Conservation (phyloP, 2,888 invertebrate species). For the Galeopsomyia nigrocyanea region DNA sequence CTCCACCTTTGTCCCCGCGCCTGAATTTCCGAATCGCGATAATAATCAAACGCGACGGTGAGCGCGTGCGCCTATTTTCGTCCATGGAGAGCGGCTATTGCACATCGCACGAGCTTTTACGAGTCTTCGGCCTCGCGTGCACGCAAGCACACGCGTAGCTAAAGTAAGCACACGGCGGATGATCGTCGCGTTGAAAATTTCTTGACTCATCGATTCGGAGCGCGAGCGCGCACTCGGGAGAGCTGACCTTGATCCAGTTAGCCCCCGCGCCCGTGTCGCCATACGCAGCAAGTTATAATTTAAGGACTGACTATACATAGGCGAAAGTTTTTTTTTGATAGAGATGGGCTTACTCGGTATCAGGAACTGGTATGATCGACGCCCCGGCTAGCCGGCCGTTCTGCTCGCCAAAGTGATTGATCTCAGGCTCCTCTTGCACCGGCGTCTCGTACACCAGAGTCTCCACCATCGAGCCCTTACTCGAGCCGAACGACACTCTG, state of each 20-base stretch:
- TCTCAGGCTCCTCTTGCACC: constrained; percentile 84
- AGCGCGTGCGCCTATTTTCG: background rate
- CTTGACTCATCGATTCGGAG: constrained; percentile 13
- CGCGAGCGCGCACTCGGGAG: background rate
- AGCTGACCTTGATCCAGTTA: constrained; percentile 37
- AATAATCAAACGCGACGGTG: too few relatives aligned
- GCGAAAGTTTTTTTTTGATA: too few relatives aligned
- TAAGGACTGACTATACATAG: too few relatives aligned
- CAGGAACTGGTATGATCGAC: constrained; percentile 63
- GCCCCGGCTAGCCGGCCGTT: constrained; percentile 64
- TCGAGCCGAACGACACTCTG: constrained; percentile 95
- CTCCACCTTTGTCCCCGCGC: background rate
- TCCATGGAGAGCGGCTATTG: background rate
- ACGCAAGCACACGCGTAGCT: too few relatives aligned
- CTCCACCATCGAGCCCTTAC: constrained; percentile 95
- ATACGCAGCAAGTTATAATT: too few relatives aligned
- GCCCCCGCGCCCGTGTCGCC: background rate
- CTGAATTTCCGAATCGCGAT: background rate
- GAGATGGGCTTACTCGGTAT: constrained; percentile 68
- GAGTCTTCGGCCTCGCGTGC: too few relatives aligned
- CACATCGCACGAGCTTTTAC: background rate
- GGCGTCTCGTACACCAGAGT: constrained; percentile 88
- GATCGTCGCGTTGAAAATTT: too few relatives aligned
- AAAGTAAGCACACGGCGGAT: too few relatives aligned
- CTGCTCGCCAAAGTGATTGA: constrained; percentile 72